These are phyloP conservation scores for Chloroceryle inda DNA, from an alignment of 2,797 vertebrate species.

Conservation along the genomic window DNA sequence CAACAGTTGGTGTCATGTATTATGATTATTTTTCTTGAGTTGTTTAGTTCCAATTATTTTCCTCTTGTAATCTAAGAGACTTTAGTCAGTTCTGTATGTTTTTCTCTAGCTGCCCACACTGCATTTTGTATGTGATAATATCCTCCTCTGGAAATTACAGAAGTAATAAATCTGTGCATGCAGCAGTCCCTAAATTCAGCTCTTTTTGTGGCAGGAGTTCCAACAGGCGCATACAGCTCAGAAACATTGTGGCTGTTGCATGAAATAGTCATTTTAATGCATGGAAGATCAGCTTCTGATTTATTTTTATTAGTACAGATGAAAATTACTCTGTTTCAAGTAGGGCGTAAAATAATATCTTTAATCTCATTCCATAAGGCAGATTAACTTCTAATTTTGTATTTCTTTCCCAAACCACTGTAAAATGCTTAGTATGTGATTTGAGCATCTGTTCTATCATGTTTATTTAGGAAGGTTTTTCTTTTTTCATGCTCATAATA, in stretches of 20 bases:
- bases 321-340: conserved; percentile 52
- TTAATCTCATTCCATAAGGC: conserved; percentile 43
- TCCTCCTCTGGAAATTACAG: conserved; percentile 36
- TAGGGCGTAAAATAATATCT: conserved; percentile 33
- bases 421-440: background rate
- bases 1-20: background rate
- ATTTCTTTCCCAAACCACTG: conserved; percentile 1
- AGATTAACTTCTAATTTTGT: conserved; percentile 23
- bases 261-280: conserved; percentile 51
- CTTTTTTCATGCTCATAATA: background rate
- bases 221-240: conserved; percentile 14
- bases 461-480: background rate
- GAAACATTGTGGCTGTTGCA: conserved; percentile 6
- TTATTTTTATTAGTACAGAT: conserved; percentile 50
- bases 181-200: conserved; percentile 9
- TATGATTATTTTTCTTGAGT: background rate
- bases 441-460: background rate
- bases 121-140: conserved; percentile 10
- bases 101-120: background rate
- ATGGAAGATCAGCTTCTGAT: conserved; percentile 37
- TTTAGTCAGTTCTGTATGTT: background rate
- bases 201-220: background rate
- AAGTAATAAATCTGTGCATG: background rate
- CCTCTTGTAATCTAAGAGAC: background rate
- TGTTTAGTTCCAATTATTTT: conserved; percentile 14